These are phyloP conservation scores for Chrysemys picta DNA, from an alignment of 2,113 vertebrate species.

Conservation along the genomic window DNA sequence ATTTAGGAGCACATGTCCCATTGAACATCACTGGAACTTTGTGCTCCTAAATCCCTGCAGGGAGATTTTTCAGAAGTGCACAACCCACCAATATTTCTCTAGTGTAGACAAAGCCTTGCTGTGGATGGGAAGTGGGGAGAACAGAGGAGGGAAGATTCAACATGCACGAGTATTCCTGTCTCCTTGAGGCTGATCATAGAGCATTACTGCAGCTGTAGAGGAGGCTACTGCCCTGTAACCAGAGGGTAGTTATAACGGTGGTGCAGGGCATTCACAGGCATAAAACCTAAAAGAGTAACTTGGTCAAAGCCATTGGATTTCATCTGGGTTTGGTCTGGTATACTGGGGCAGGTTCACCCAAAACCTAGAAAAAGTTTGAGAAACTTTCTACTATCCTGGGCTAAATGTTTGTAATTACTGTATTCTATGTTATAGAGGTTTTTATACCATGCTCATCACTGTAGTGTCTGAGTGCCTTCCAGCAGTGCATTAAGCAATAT, in stretches of 20 bases:
- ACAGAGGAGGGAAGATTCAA: background rate
- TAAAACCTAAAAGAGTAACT: background rate
- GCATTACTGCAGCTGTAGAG: background rate
- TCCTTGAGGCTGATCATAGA: background rate
- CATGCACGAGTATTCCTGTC: background rate
- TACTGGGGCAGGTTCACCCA: background rate
- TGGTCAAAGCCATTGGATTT: background rate
- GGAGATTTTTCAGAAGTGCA: background rate
- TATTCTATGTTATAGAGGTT: background rate
- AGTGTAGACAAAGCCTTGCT: background rate
- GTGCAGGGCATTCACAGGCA: background rate
- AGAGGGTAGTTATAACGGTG: background rate
- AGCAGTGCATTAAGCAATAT: background rate
- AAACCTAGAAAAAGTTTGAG: background rate
- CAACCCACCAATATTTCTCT: background rate
- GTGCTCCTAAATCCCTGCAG: background rate
- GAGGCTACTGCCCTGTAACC: background rate
- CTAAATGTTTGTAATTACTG: background rate
- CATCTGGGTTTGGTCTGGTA: background rate
- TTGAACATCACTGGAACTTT: background rate
- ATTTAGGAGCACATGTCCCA: background rate
- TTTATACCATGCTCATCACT: background rate
- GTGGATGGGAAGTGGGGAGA: background rate
- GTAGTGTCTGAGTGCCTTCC: background rate
- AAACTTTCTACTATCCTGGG: background rate